Base-by-base conservation (phyloP, 2,888 invertebrate species). In the Chymomyza amoena region DNA sequence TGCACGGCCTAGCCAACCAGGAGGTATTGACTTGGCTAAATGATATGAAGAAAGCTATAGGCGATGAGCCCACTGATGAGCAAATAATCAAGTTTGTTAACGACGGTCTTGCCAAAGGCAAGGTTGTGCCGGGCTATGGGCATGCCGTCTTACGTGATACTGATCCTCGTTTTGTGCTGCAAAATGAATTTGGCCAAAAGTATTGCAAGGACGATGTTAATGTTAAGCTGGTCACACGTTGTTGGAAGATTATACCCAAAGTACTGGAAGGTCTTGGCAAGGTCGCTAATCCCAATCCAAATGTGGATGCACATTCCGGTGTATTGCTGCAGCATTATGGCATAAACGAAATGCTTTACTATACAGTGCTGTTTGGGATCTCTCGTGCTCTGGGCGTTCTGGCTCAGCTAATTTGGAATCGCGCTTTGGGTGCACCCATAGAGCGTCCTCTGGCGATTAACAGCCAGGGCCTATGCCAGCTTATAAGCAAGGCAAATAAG, bases 11-110 rank as follows among this genome's bases (percentile, higher is more conserved):
- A 50, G 97, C 97, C 73, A 97, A 96, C 91, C 97, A 97, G 93
- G 96, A 96, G 93, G 97, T 98, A 61, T 93, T 99, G 64, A 93
- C 97, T 6, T 99, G 98, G 97, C 90, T 99, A 77, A 95, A 96
- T 85, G 97, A 97, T 91, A 93, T 98, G 20, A 95, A 95, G 75
- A 93, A 95, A 82, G 95, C 96, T 87, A 93, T 99, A 54, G 80
- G 96, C 52, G 95, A 96, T 82, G 95, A 94, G 89, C 95, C 96
- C 72, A 94, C 96, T 13, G 97, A 98, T 89, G 96, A 97, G 0
- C 94, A 97, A 79, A 93, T 99, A 69, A 96, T 96, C 91, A 97
- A 98, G 10, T 86, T 72, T 32, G 73, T 99, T 97, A 93, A 96
- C 98, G 90, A 97, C 96, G 81, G 80, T 0, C 54, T 87, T 0